phyloP scores from a whole-genome alignment of 2,888 invertebrate genomes.

The Automeris io region DNA sequence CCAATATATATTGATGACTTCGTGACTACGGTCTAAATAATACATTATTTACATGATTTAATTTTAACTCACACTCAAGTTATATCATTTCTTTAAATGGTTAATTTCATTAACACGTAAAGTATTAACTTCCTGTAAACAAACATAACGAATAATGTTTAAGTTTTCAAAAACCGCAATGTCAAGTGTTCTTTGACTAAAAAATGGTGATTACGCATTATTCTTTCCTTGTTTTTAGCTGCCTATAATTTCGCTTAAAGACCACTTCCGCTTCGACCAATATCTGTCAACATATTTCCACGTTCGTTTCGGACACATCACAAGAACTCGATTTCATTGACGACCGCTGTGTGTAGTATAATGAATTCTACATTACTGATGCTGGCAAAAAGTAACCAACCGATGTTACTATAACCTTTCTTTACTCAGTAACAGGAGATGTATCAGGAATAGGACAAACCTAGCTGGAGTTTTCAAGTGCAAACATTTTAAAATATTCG shows the following conservation, averaged over 20 bases:
- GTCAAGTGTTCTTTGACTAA: conserved; percentile 11
- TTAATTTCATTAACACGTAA: background rate
- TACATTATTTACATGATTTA: conserved; percentile 8
- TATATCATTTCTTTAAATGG: conserved; percentile 5
- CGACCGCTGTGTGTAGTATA: conserved; percentile 64
- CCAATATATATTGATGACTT: background rate
- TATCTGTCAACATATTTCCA: conserved; percentile 75
- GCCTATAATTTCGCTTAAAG: conserved; percentile 69
- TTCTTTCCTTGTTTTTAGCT: conserved; percentile 66
- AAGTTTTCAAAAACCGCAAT: background rate
- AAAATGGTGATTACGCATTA: conserved; percentile 51
- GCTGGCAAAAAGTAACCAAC: conserved; percentile 66
- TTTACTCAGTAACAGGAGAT: conserved; percentile 51
- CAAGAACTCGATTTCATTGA: conserved; percentile 75
- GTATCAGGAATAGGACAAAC: conserved; percentile 32
- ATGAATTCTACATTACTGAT: conserved; percentile 75
- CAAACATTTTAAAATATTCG: conserved; percentile 16
- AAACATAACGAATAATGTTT: too few species aligned
- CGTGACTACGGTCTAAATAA: background rate
- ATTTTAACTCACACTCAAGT: background rate
- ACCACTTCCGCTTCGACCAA: conserved; percentile 71
- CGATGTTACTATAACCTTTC: conserved; percentile 60
- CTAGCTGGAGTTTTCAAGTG: conserved; percentile 13
- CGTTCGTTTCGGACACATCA: conserved; percentile 65
- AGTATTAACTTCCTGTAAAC: conserved; percentile 2